Evolutionary conservation across 2,797 vertebrate genomes (phyloP).

Genomic region (Lerista edwardsae): DNA sequence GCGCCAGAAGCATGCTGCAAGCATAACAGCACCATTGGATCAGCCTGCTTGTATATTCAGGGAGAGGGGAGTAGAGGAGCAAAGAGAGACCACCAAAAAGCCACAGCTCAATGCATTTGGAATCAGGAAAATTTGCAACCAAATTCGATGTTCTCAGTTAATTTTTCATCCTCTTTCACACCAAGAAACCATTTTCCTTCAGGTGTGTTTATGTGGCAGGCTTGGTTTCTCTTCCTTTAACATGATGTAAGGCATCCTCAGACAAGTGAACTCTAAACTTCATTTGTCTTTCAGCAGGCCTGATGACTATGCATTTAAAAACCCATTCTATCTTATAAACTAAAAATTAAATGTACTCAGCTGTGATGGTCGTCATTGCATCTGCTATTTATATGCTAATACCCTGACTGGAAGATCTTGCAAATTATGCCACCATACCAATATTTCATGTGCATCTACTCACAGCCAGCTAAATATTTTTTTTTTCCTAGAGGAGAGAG

Average conservation of each 20-base stretch:
- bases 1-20: too few relatives aligned
- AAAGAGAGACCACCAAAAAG: slow-evolving; percentile 37
- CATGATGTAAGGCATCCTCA: slow-evolving; percentile 86
- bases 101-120: slow-evolving; percentile 50
- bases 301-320: slow-evolving; percentile 98
- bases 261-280: slow-evolving; percentile 94
- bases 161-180: slow-evolving; percentile 60
- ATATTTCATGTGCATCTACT: slow-evolving; percentile 92
- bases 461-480: slow-evolving; percentile 75
- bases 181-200: slow-evolving; percentile 78
- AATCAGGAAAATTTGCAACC: slow-evolving; percentile 78
- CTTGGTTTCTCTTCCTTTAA: slow-evolving; percentile 79
- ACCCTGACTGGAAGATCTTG: slow-evolving; percentile 92
- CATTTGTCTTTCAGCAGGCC: slow-evolving; percentile 96
- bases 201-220: slow-evolving; percentile 82
- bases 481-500: slow-evolving; percentile 56
- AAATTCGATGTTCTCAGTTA: slow-evolving; percentile 85
- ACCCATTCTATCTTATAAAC: slow-evolving; percentile 99
- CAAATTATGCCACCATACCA: slow-evolving; percentile 95
- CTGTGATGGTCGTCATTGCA: slow-evolving; percentile 95
- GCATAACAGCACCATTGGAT: slow-evolving; percentile 14
- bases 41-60: slow-evolving; percentile 59
- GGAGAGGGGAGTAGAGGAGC: slow-evolving; percentile 15
- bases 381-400: slow-evolving; percentile 99
- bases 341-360: slow-evolving; percentile 99